Conservation (phyloP, 2,888 invertebrate species). For the Strigamia transsilvanica region DNA sequence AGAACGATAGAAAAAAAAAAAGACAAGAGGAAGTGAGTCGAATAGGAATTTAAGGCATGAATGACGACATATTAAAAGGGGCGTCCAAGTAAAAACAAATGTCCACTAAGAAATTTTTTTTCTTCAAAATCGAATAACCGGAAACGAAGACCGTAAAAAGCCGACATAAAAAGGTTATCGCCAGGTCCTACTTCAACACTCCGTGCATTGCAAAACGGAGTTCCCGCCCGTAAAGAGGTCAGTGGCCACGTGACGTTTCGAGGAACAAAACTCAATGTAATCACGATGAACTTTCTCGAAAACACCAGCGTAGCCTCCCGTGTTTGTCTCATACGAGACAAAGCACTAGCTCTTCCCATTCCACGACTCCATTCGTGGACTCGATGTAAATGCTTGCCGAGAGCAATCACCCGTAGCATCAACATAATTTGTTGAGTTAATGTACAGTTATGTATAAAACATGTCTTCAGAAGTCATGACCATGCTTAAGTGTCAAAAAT, state of each 20-base stretch:
- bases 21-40: not conserved
- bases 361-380: not conserved
- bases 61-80: not conserved
- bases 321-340: not conserved
- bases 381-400: not conserved
- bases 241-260: slow-evolving; percentile 12
- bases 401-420: not conserved
- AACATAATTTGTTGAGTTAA: not conserved
- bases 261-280: slow-evolving; percentile 7
- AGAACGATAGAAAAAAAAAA: too few species aligned
- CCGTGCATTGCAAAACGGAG: slow-evolving; percentile 2
- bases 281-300: slow-evolving; percentile 21
- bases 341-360: not conserved
- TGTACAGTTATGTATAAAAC: too few species aligned
- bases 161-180: not conserved
- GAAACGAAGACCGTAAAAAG: not conserved
- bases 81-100: not conserved
- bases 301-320: not conserved
- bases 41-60: not conserved
- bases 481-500: too few species aligned
- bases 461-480: too few species aligned
- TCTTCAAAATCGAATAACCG: not conserved
- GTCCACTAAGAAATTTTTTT: not conserved
- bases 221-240: slow-evolving; percentile 12
- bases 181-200: not conserved